phyloP scores from a whole-genome alignment of 2,797 vertebrate genomes.

The Botia kubotai region DNA sequence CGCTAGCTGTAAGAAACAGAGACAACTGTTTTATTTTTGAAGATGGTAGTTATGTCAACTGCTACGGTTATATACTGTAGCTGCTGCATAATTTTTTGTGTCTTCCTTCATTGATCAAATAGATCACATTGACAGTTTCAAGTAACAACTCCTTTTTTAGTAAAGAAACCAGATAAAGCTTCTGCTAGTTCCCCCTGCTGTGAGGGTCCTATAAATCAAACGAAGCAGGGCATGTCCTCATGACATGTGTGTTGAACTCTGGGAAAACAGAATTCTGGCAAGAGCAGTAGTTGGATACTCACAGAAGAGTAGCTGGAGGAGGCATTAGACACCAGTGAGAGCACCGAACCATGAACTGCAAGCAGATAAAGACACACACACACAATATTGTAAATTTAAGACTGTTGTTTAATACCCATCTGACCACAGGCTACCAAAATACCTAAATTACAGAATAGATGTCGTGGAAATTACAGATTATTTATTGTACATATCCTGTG shows the following conservation, averaged over 20 bases:
- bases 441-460: background rate
- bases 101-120: background rate
- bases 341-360: conserved; percentile 93
- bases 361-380: conserved; percentile 48
- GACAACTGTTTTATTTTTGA: background rate
- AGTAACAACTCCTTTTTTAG: conserved; percentile 23
- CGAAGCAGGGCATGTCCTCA: background rate
- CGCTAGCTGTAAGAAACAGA: background rate
- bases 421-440: background rate
- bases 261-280: background rate
- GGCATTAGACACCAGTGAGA: conserved; percentile 94
- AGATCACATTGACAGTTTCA: background rate
- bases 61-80: background rate
- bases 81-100: background rate
- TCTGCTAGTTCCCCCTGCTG: background rate
- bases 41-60: background rate
- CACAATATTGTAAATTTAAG: background rate
- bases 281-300: conserved; percentile 71
- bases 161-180: conserved; percentile 29
- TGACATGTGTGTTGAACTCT: conserved; percentile 9
- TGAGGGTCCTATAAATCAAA: conserved; percentile 16
- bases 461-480: background rate
- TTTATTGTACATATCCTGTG: background rate
- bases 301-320: conserved; percentile 96
- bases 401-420: background rate